A percentile compares a stretch with the other conserved stretches of the same genome.
Evolutionary conservation across 2,797 vertebrate species (phyloP).

Genomic region (Lagorchestes hirsutus): DNA sequence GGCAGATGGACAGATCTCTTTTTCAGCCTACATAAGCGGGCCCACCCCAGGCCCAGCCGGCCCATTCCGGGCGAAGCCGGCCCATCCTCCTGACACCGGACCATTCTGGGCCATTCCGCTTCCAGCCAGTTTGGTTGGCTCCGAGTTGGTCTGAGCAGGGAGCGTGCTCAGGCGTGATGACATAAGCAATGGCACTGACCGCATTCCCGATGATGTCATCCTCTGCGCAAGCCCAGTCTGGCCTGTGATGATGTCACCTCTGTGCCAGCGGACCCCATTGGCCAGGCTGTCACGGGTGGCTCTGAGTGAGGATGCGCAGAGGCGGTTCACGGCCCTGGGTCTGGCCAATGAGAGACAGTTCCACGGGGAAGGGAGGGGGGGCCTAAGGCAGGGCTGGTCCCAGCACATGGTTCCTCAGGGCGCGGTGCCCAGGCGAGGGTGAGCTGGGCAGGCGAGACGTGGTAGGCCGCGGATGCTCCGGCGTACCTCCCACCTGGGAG

Average conservation of each 20-base stretch:
- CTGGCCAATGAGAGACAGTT: too few species aligned
- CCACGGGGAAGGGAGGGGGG: too few species aligned
- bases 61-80: too few species aligned
- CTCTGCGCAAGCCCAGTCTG: neutral
- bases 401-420: neutral
- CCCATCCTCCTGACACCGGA: rapidly evolving
- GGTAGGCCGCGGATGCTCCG: neutral
- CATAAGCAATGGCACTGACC: rapidly evolving
- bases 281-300: neutral
- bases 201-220: neutral
- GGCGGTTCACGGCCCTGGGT: neutral
- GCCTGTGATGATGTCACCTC: neutral
- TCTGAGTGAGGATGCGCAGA: neutral
- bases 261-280: neutral
- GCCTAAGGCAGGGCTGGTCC: rapidly evolving
- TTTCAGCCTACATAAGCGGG: too few species aligned
- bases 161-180: neutral
- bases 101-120: rapidly evolving
- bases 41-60: too few species aligned
- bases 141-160: neutral
- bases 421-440: neutral
- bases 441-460: too few species aligned
- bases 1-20: rapidly evolving
- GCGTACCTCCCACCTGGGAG: neutral
- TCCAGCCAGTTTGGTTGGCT: rapidly evolving